Evolutionary conservation across 2,888 invertebrate genomes (phyloP).

Genomic region (Oegoconia quadripuncta): DNA sequence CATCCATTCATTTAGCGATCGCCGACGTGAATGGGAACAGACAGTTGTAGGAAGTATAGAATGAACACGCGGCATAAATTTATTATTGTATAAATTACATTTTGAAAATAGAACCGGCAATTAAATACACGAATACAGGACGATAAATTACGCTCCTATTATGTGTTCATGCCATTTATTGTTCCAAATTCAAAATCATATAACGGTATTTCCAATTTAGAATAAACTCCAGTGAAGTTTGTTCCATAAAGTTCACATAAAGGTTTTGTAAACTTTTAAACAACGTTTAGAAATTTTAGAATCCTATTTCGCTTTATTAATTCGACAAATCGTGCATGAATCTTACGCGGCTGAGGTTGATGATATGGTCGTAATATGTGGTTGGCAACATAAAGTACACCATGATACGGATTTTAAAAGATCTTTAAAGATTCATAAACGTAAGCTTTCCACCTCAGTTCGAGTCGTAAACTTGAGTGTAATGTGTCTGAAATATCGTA

Average conservation of each 20-base stretch:
- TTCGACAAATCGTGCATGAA: conserved; percentile 1
- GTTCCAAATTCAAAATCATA: conserved; percentile 33
- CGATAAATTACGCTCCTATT: conserved; percentile 42
- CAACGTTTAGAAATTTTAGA: conserved; percentile 20
- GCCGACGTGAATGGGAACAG: conserved; percentile 66
- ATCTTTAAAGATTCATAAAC: conserved; percentile 73
- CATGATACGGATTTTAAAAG: conserved; percentile 63
- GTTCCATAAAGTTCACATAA: conserved; percentile 24
- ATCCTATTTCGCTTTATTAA: conserved; percentile 16
- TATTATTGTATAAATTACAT: conserved; percentile 51
- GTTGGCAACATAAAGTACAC: conserved; percentile 39
- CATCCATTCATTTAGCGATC: conserved; percentile 70
- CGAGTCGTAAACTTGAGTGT: conserved; percentile 68
- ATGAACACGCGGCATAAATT: conserved; percentile 47
- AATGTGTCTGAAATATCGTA: conserved; percentile 63
- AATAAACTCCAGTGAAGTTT: conserved; percentile 26
- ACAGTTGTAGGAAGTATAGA: conserved; percentile 47
- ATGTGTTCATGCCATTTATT: conserved; percentile 38
- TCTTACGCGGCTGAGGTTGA: background rate
- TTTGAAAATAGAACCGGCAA: conserved; percentile 48
- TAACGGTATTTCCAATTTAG: conserved; percentile 7
- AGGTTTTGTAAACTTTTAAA: conserved; percentile 23
- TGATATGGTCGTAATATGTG: conserved; percentile 5
- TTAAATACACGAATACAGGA: conserved; percentile 37
- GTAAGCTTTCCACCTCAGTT: conserved; percentile 61